Percentiles rank a stretch among this genome's conserved stretches.
These are phyloP conservation scores for Delphinus delphis DNA, from an alignment of 2,113 vertebrate genomes.

Conservation along the genomic window DNA sequence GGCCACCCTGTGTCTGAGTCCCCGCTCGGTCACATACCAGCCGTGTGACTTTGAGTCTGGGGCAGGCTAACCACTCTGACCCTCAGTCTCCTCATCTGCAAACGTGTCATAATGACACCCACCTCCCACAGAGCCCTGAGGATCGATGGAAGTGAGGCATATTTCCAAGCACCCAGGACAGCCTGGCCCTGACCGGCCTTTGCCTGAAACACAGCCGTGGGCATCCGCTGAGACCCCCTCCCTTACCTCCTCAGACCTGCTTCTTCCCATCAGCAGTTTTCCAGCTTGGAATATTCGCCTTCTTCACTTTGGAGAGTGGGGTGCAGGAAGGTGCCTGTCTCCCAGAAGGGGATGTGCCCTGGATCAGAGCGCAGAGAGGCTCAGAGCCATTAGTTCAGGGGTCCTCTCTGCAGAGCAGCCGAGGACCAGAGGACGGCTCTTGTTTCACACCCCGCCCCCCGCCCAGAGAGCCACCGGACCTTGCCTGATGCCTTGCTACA, in stretches of 20 bases:
- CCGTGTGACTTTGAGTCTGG: too few species aligned
- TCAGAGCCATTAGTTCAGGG: background rate
- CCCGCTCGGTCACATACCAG: background rate
- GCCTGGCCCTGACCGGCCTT: accelerated
- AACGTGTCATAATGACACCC: background rate
- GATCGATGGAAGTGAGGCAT: background rate
- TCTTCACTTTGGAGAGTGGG: background rate
- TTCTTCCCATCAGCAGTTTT: background rate
- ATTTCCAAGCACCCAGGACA: background rate
- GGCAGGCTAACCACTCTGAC: background rate
- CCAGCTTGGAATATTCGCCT: background rate
- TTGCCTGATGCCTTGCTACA: background rate
- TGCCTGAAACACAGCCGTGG: too few species aligned
- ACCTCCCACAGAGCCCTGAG: background rate
- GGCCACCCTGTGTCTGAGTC: background rate
- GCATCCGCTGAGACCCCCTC: accelerated
- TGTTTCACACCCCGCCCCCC: too few species aligned
- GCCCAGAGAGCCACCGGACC: background rate
- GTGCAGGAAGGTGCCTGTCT: background rate
- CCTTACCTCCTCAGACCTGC: background rate
- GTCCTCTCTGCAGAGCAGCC: background rate
- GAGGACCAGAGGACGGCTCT: background rate
- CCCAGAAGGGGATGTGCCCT: background rate
- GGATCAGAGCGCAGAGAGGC: background rate
- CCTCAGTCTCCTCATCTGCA: background rate